A percentile compares a stretch with the other conserved stretches of the same genome.
Evolutionary conservation across 2,113 vertebrate species (phyloP).

Genomic region (Hyla sarda): DNA sequence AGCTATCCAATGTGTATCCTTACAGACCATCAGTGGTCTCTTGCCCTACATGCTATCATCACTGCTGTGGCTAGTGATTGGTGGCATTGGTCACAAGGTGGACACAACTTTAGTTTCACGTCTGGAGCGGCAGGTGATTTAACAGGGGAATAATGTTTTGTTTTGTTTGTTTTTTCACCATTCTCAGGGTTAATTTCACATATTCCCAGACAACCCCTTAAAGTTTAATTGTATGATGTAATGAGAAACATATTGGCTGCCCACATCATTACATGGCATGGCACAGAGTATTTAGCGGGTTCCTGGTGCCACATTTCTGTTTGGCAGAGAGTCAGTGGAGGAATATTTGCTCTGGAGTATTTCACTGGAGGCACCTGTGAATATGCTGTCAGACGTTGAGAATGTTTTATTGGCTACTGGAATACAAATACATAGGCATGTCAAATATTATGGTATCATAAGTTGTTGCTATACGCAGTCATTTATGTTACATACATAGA

Average conservation of each 20-base stretch:
- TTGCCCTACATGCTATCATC: too few relatives aligned
- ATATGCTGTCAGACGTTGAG: not conserved
- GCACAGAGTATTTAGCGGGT: not conserved
- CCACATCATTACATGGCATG: not conserved
- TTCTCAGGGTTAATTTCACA: too few relatives aligned
- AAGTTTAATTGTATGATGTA: not conserved
- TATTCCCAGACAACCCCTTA: too few relatives aligned
- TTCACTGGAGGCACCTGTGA: not conserved
- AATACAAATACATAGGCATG: not conserved
- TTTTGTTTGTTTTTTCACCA: too few relatives aligned
- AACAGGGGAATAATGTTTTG: too few relatives aligned
- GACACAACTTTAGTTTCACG: too few relatives aligned
- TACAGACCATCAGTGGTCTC: too few relatives aligned
- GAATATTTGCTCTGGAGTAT: slow-evolving; percentile 16
- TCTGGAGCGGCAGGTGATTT: too few relatives aligned
- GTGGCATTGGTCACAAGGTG: too few relatives aligned
- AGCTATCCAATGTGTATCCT: too few relatives aligned
- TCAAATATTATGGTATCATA: not conserved
- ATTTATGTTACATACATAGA: not conserved
- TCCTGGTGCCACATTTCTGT: not conserved
- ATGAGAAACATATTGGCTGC: not conserved
- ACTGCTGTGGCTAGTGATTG: too few relatives aligned
- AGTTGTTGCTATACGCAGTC: not conserved
- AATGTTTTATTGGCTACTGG: not conserved
- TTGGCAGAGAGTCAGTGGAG: not conserved